These are phyloP conservation scores for Hesperia comma DNA, from an alignment of 2,888 invertebrate species.

Conservation along the genomic window DNA sequence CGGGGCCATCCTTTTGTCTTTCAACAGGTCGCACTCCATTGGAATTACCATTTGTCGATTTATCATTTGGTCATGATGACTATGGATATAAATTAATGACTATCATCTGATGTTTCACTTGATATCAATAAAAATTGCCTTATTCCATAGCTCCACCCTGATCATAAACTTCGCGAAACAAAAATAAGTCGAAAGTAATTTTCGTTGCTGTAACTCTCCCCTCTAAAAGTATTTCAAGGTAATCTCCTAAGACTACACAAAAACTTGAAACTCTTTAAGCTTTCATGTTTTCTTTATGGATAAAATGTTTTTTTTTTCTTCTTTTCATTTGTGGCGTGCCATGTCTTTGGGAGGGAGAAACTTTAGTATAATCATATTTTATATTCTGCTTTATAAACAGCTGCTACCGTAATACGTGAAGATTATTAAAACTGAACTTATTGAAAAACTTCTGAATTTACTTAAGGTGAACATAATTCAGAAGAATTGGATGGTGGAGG, in stretches of 20 bases:
- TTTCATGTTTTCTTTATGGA: slow-evolving; percentile 71
- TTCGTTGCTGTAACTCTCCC: slow-evolving; percentile 52
- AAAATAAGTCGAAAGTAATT: slow-evolving; percentile 65
- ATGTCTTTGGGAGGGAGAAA: slow-evolving; percentile 29
- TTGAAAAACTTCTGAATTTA: not conserved
- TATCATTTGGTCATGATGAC: no score
- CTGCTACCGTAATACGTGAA: slow-evolving; percentile 20
- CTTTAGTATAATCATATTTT: slow-evolving; percentile 27
- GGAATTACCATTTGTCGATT: no score
- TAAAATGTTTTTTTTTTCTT: slow-evolving; percentile 63
- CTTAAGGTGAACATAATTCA: not conserved
- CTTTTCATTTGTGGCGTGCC: slow-evolving; percentile 50
- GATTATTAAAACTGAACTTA: slow-evolving; percentile 16
- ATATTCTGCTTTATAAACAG: slow-evolving; percentile 23
- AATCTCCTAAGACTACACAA: slow-evolving; percentile 76
- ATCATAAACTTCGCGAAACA: slow-evolving; percentile 48
- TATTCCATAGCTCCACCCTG: slow-evolving; percentile 37
- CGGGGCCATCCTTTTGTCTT: no score
- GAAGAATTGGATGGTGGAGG: not conserved
- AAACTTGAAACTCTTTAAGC: slow-evolving; percentile 72
- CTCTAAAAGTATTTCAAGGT: slow-evolving; percentile 70
- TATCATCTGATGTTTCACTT: no score
- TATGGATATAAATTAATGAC: no score
- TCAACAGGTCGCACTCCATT: no score
- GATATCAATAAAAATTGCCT: not conserved